Evolutionary conservation across 2,797 vertebrate species (phyloP).

Genomic region (Spinus pinus): DNA sequence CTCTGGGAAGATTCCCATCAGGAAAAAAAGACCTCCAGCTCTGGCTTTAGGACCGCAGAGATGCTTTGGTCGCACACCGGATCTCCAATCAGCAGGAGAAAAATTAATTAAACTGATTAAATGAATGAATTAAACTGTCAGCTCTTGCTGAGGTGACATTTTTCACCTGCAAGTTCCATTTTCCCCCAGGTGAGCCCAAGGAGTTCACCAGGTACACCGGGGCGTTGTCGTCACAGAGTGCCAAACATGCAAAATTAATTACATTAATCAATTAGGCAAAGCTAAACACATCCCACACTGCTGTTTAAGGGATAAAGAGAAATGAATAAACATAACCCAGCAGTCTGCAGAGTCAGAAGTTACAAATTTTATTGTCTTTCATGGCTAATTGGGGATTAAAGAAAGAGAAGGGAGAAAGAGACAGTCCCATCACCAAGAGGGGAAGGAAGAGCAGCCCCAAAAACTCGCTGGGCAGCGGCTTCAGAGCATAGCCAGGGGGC

Average conservation of each 20-base stretch:
- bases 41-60: neutral
- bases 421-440: neutral
- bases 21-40: neutral
- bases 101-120: neutral
- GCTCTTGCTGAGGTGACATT: neutral
- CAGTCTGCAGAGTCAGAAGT: neutral
- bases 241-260: neutral
- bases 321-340: neutral
- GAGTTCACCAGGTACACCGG: fast-evolving
- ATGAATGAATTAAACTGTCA: fast-evolving
- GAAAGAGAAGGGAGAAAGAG: neutral
- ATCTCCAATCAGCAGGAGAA: neutral
- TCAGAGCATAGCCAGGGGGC: neutral
- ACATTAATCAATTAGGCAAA: neutral
- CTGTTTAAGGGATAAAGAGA: neutral
- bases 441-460: neutral
- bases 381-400: neutral
- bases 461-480: neutral
- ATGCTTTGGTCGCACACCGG: fast-evolving
- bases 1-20: neutral
- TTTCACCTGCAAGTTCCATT: neutral
- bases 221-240: neutral
- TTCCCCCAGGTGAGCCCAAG: neutral
- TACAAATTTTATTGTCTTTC: neutral
- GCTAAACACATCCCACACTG: neutral